Conservation (phyloP, 2,797 vertebrate genomes). For the Rhinoraja longicauda region DNA sequence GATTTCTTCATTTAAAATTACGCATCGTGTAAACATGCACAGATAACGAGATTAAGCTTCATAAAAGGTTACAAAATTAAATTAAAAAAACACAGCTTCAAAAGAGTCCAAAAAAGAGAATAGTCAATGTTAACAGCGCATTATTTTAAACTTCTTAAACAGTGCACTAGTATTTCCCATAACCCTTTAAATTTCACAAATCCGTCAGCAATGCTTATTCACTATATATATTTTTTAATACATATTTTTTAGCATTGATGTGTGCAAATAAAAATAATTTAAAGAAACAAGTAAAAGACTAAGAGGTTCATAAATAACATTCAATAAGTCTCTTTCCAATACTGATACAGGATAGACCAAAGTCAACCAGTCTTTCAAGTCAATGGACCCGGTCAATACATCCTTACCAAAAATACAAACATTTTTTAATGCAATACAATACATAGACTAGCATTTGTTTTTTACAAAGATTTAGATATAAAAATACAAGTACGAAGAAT, state of each 20-base stretch:
- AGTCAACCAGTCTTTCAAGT: constrained; percentile 49
- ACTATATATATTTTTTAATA: constrained; percentile 80
- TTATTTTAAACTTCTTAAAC: constrained; percentile 78
- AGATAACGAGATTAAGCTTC: constrained; percentile 77
- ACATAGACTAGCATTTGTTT: constrained; percentile 79
- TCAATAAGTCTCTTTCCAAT: constrained; percentile 68
- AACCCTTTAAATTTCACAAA: constrained; percentile 74
- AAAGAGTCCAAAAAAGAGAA: constrained; percentile 59
- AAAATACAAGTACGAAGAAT: constrained; percentile 98
- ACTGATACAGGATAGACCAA: constrained; percentile 62
- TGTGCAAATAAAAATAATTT: constrained; percentile 64
- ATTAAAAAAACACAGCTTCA: constrained; percentile 63
- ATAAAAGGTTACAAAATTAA: constrained; percentile 83
- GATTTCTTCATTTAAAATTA: constrained; percentile 78
- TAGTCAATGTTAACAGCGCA: constrained; percentile 65
- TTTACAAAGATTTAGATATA: constrained; percentile 99
- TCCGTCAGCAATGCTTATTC: constrained; percentile 75
- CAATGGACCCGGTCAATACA: constrained; percentile 55
- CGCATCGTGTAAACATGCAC: constrained; percentile 74
- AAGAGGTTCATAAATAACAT: constrained; percentile 49
- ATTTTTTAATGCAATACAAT: constrained; percentile 71
- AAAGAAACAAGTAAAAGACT: constrained; percentile 47
- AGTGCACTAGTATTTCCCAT: constrained; percentile 67
- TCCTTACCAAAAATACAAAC: constrained; percentile 68
- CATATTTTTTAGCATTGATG: constrained; percentile 73